Base-by-base conservation (phyloP, 1,140 invertebrate genomes). In the Lepidurus couesii region DNA sequence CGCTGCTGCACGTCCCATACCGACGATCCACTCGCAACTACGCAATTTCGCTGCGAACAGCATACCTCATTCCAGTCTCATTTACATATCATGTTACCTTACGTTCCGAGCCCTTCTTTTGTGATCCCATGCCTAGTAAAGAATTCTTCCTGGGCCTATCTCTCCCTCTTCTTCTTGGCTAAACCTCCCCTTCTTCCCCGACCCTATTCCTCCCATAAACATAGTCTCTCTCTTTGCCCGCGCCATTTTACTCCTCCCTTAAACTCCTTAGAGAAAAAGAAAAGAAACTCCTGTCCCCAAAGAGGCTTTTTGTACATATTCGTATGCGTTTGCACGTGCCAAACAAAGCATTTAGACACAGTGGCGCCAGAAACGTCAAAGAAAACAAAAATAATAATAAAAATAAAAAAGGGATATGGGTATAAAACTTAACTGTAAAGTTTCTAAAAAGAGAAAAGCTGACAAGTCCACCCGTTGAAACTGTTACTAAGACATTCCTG, bases 281-380 rank as follows among this genome's bases (percentile, higher is more conserved):
- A n/a, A n/a, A 65, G 16, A 13, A n/a, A 65, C 21, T 21, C 53
- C 53, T 65, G 16, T 65, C 53, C 53, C 16, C 53, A 13, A 16
- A 65, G 53, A 65, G 53, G 53, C 53, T 65, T 65, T 65, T 65
- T 65, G 53, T 65, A 65, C 53, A 65, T 65, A 65, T 65, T 65
- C 53, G 21, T 65, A 65, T 16, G 53, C 53, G 53, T 65, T 65
- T 65, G 53, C 53, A 65, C 53, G 53, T 65, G 53, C 53, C 53
- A 65, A 65, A 65, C 53, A 13, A 65, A 65, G 53, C 53, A 65
- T 21, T 47, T 16, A 16, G 53, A 65, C 6, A 65, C 1, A 21
- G 53, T 65, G 7, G 53, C 53, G 34, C 34, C 34, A 34, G 4
- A 34, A 34, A 34, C 34, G 34, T 34, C 34, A 4, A 34, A 34